Evolutionary conservation across 1,140 invertebrate genomes (phyloP).

Genomic region (Solenopsis invicta): DNA sequence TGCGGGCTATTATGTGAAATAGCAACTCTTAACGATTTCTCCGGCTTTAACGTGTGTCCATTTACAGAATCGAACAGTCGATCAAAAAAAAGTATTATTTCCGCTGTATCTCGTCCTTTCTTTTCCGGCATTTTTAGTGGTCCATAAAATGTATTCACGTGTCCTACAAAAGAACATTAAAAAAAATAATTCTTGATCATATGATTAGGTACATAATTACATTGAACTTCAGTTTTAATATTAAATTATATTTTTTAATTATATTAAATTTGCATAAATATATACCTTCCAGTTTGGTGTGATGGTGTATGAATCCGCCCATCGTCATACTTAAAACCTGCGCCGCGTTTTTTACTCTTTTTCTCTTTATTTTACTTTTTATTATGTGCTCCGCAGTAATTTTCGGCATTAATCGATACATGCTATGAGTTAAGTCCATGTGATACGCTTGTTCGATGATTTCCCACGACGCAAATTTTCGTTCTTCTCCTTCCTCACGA

Average conservation of each 20-base stretch:
- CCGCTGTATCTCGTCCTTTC: conserved; percentile 46
- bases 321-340: conserved; percentile 56
- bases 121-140: conserved; percentile 50
- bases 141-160: conserved; percentile 34
- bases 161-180: not conserved
- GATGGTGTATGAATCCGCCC: conserved; percentile 57
- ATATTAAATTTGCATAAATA: conserved; percentile 1
- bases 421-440: conserved; percentile 42
- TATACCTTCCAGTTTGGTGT: conserved; percentile 57
- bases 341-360: conserved; percentile 42
- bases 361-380: conserved; percentile 40
- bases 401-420: conserved; percentile 63
- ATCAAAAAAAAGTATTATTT: conserved; percentile 58
- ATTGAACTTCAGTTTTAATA: not conserved
- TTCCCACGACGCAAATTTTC: conserved; percentile 55
- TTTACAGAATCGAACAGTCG: conserved; percentile 58
- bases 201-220: not conserved
- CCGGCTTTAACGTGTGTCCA: conserved; percentile 46
- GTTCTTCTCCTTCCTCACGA: conserved; percentile 16
- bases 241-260: not conserved
- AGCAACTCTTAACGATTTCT: conserved; percentile 40
- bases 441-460: conserved; percentile 57
- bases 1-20: conserved; percentile 44
- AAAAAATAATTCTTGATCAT: not conserved
- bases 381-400: conserved; percentile 56